Evolutionary conservation across 2,113 vertebrate genomes (phyloP), one percentile per base, ranked within the genome.

Genomic region (Mirza zaza): DNA sequence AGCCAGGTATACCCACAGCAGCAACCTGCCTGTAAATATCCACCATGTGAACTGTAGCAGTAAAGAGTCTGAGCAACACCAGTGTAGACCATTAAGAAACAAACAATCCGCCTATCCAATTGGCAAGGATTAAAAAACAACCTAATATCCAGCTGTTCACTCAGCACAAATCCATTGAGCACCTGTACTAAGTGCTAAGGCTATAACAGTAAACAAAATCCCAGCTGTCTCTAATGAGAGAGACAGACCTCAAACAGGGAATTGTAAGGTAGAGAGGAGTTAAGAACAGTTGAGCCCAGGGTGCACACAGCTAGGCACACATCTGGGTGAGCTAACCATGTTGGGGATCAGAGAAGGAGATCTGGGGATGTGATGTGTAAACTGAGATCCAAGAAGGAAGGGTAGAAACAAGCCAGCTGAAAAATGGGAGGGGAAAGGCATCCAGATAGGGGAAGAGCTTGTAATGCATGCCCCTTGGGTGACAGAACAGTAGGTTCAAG

Each of bases 391-490:
- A 42, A 42, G 36, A 50, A 48, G 6, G 70, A 83, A 57, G 7
- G n/a, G n/a, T 4, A 48, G 76, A 73, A 36, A 39, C 0, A 15
- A 39, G 32, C 18, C 10, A 84, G 14, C n/a, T 32, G 14, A 36
- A n/a, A 45, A 70, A 25, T 1, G 3, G 13, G 6, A 67, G 18
- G 63, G 29, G 34, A 50, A 32, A 90, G 50, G 42, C 50, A 32
- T 61, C 45, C 1, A 10, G 32, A 39, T 0, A 0, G 32, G 23
- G 14, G 48, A 48, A 34, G 0, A 50, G 42, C 6, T 5, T 55
- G 13, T 55, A 27, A 42, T 2, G 20, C 1, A 32, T 29, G 34
- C 71, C 1, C 36, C 9, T 45, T 7, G 5, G 29, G 55, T 4
- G 50, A 32, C 23, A 71, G 57, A 55, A 14, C 1, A 61, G 50